Percentiles rank a stretch among this genome's conserved stretches.
Conservation (phyloP, 2,113 vertebrate species). For the Podocnemis expansa region DNA sequence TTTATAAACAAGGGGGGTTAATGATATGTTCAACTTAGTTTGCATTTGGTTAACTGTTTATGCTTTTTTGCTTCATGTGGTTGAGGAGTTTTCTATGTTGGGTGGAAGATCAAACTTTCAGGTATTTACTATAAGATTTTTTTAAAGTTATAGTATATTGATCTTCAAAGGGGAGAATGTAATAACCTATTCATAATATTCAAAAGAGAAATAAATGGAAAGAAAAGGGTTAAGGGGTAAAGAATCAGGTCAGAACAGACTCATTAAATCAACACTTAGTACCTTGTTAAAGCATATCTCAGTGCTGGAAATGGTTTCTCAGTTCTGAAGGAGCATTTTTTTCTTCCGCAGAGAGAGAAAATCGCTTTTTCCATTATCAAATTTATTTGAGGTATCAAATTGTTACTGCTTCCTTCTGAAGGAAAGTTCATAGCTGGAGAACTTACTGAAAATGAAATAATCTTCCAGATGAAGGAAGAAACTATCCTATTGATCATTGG, state of each 20-base stretch:
- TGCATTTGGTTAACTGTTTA: not conserved
- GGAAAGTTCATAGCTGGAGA: not conserved
- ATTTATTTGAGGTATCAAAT: not conserved
- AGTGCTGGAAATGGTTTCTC: conserved; percentile 13
- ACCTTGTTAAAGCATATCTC: conserved; percentile 26
- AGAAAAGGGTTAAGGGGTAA: not conserved
- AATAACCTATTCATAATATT: not conserved
- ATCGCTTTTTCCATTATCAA: conserved; percentile 14
- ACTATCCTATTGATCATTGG: not conserved
- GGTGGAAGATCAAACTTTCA: not conserved
- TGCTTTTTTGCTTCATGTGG: not conserved
- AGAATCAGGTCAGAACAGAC: not conserved
- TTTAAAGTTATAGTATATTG: not conserved
- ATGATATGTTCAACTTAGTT: not conserved
- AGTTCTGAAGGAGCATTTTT: not conserved
- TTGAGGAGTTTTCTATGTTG: not conserved
- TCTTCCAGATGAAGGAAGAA: not conserved
- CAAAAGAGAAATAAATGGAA: not conserved
- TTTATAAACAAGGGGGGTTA: not conserved
- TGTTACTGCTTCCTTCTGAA: not conserved
- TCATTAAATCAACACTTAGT: not conserved
- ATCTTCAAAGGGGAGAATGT: not conserved
- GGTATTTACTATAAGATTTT: not conserved
- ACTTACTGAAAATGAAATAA: not conserved
- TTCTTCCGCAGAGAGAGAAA: not conserved